Conservation (phyloP, 2,113 vertebrate genomes). For the Columba janthina region DNA sequence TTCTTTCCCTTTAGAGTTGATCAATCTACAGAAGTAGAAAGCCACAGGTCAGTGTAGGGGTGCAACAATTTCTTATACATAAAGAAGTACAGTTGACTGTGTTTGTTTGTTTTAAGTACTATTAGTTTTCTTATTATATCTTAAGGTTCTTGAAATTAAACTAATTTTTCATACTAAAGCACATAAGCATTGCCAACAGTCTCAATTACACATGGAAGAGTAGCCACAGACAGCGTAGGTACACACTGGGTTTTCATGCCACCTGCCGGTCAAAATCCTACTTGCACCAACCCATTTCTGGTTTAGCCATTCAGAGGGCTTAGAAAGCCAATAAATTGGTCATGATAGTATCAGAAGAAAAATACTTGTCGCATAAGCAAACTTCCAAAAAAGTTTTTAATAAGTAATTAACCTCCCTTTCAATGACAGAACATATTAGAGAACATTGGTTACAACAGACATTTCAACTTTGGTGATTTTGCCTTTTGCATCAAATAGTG, state of each 20-base stretch:
- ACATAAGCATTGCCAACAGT: not conserved
- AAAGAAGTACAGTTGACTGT: not conserved
- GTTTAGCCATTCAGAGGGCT: too few species aligned
- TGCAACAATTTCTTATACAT: not conserved
- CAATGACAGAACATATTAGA: not conserved
- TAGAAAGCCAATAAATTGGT: not conserved
- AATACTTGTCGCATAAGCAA: not conserved
- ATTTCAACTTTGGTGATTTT: not conserved
- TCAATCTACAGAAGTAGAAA: not conserved
- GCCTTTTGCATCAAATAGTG: not conserved
- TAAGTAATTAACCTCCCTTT: not conserved
- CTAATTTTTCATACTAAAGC: not conserved
- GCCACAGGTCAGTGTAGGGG: not conserved
- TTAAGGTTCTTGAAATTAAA: not conserved
- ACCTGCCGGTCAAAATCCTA: conserved; percentile 47
- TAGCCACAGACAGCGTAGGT: rapidly evolving
- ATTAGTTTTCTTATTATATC: not conserved
- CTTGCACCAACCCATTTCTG: not conserved
- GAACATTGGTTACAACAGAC: not conserved
- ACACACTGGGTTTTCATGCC: conserved; percentile 1
- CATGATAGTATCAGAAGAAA: not conserved
- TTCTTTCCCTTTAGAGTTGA: not conserved
- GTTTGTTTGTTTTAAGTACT: not conserved
- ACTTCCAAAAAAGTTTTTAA: not conserved
- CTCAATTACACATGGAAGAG: not conserved